Conservation (phyloP, 2,797 vertebrate species). For the Luscinia megarhynchos region DNA sequence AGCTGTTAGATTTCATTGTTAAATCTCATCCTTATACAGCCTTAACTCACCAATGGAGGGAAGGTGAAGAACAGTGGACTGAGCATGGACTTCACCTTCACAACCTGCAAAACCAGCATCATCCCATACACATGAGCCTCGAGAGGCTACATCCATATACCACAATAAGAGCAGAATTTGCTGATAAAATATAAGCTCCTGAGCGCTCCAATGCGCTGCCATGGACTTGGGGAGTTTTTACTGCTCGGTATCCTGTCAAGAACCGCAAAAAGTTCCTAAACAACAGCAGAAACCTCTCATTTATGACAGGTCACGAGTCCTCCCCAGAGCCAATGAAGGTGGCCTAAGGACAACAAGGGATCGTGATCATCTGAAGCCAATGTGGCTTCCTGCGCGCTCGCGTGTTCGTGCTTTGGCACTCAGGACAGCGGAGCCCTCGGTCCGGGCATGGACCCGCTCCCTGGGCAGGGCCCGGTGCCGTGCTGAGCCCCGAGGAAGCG, state of each 20-base stretch:
- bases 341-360: fast-evolving
- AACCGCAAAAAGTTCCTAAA: neutral
- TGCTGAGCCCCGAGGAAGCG: no score
- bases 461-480: neutral
- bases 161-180: fast-evolving
- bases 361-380: fast-evolving
- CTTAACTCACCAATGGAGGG: fast-evolving
- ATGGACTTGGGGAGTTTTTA: neutral
- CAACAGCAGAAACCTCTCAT: neutral
- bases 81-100: fast-evolving
- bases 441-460: fast-evolving
- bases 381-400: fast-evolving
- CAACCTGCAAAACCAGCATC: neutral
- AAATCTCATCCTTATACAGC: neutral
- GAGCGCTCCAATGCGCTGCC: fast-evolving
- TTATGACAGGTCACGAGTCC: fast-evolving
- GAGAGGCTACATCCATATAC: fast-evolving
- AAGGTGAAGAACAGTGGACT: neutral
- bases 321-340: fast-evolving
- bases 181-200: fast-evolving
- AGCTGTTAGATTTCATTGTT: neutral
- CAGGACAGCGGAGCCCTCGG: neutral
- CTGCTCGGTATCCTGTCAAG: neutral
- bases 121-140: fast-evolving
- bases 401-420: fast-evolving